A percentile compares a stretch with the other conserved stretches of the same genome.
Evolutionary conservation across 1,140 invertebrate species (phyloP).

Genomic region (Drosophila kikkawai): DNA sequence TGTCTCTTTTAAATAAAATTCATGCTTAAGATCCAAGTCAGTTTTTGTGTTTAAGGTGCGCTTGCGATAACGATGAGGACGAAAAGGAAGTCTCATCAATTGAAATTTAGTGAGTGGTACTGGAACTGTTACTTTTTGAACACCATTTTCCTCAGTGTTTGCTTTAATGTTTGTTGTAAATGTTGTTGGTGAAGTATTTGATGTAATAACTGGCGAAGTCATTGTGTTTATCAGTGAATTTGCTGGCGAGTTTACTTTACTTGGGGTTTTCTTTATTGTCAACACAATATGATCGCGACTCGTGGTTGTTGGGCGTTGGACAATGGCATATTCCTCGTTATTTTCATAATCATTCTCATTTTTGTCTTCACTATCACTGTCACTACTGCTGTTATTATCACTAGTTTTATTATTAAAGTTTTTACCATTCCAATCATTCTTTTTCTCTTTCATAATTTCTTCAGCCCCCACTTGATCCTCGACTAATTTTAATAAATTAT

Average conservation of each 20-base stretch:
- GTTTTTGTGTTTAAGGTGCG: neutral
- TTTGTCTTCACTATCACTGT: conserved; percentile 43
- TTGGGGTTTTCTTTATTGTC: conserved; percentile 81
- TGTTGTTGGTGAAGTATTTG: neutral
- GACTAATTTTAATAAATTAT: conserved; percentile 54
- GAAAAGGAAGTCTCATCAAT: neutral
- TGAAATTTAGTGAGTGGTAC: conserved; percentile 5
- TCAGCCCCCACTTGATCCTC: conserved; percentile 16
- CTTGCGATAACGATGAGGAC: conserved; percentile 2
- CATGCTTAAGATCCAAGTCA: conserved; percentile 59
- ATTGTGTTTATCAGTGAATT: conserved; percentile 41
- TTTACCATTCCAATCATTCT: conserved; percentile 1
- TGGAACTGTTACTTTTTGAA: neutral
- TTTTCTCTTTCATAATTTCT: conserved; percentile 25
- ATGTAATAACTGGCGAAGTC: conserved; percentile 36
- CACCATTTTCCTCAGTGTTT: neutral
- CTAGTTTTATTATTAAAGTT: conserved; percentile 19
- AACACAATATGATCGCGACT: conserved; percentile 67
- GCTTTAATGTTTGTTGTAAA: neutral
- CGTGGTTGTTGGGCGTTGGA: conserved; percentile 49
- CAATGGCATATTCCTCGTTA: conserved; percentile 65
- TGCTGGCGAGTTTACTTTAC: conserved; percentile 71
- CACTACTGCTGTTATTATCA: conserved; percentile 40
- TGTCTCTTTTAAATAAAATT: conserved; percentile 33
- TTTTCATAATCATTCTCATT: conserved; percentile 39